Conservation (phyloP, 2,113 vertebrate species). For the Dascyllus trimaculatus region DNA sequence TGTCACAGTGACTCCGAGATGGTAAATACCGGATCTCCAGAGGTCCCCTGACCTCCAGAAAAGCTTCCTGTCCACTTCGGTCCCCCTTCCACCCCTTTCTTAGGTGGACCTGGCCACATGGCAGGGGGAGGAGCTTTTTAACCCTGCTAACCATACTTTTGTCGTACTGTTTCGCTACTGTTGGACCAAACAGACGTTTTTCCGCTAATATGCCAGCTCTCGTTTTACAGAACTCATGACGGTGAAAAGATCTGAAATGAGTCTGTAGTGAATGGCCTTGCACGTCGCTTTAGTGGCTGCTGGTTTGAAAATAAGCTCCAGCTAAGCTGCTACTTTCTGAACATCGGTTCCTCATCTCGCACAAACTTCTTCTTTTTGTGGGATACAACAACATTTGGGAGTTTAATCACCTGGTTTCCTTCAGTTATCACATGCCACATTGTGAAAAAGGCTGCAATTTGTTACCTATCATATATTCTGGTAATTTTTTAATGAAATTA, state of each 20-base stretch:
- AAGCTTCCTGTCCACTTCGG: slow-evolving; percentile 56
- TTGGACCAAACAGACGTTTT: slow-evolving; percentile 7
- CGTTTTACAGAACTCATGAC: neutral
- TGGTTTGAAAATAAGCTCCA: slow-evolving; percentile 8
- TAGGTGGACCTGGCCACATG: slow-evolving; percentile 21
- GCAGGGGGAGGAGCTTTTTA: slow-evolving; percentile 53
- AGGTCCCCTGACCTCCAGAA: slow-evolving; percentile 62
- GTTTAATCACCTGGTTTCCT: slow-evolving; percentile 32
- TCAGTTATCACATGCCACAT: neutral
- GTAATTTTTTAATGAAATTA: too few relatives aligned
- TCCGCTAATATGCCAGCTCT: slow-evolving; percentile 6
- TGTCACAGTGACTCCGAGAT: slow-evolving; percentile 99
- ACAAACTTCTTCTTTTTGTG: neutral
- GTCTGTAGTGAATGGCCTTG: slow-evolving; percentile 15
- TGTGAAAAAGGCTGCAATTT: too few relatives aligned
- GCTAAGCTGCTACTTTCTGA: slow-evolving; percentile 9
- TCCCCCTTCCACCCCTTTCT: slow-evolving; percentile 10
- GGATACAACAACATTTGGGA: slow-evolving; percentile 9
- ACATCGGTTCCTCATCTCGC: slow-evolving; percentile 2
- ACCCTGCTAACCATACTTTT: slow-evolving; percentile 60
- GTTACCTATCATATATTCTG: too few relatives aligned
- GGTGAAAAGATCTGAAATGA: neutral
- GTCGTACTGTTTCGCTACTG: neutral
- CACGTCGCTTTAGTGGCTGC: slow-evolving; percentile 39
- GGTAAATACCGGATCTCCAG: slow-evolving; percentile 87